Percentiles rank a stretch among this genome's conserved stretches.
These are phyloP conservation scores for Pangasius djambal DNA, from an alignment of 2,797 vertebrate genomes.

Conservation along the genomic window DNA sequence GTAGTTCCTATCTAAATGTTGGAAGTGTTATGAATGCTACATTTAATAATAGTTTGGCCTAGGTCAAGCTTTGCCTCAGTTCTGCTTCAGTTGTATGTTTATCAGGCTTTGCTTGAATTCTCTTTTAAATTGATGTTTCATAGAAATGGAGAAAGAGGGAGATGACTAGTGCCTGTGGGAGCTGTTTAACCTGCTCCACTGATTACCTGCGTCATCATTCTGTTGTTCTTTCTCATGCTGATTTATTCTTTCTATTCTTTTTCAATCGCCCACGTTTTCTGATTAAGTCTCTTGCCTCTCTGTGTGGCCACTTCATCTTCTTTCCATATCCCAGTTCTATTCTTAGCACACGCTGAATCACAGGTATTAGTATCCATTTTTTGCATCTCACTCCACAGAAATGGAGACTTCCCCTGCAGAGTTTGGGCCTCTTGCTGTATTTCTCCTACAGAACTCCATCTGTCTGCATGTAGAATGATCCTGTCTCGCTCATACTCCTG, in stretches of 20 bases:
- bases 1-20: not conserved
- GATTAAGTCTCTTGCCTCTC: not conserved
- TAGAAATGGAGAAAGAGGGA: not conserved
- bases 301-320: not conserved
- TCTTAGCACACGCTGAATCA: conserved; percentile 3
- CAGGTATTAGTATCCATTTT: conserved; percentile 6
- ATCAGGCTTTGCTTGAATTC: not conserved
- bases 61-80: not conserved
- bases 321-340: not conserved
- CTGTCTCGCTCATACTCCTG: conserved; percentile 5
- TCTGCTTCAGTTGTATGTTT: not conserved
- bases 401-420: not conserved
- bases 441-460: conserved; percentile 20
- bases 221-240: conserved; percentile 22
- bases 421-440: conserved; percentile 1
- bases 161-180: not conserved
- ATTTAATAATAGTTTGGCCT: not conserved
- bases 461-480: conserved; percentile 10
- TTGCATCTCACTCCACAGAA: not conserved
- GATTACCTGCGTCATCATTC: conserved; percentile 38
- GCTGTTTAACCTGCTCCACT: conserved; percentile 7
- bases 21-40: not conserved
- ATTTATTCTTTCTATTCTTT: not conserved
- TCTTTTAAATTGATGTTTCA: not conserved
- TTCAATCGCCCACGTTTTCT: not conserved